Evolutionary conservation across 2,888 invertebrate species (phyloP).

Genomic region (Papilio gigon): DNA sequence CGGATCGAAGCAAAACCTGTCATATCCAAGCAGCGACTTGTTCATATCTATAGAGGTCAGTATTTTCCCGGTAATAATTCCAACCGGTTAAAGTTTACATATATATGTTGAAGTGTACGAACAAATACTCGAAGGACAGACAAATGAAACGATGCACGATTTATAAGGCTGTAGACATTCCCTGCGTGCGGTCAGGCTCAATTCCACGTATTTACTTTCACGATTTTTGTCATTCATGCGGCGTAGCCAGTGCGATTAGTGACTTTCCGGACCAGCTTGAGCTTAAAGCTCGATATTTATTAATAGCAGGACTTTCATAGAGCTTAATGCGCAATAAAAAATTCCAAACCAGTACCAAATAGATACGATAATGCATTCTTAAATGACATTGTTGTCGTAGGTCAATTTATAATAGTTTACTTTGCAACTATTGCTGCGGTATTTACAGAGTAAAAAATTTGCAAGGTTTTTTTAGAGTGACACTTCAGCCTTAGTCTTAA

Average conservation of each 20-base stretch:
- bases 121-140: background rate
- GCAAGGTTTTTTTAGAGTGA: background rate
- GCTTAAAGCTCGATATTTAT: slow-evolving; percentile 51
- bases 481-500: too few species aligned
- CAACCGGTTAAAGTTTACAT: background rate
- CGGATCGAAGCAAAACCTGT: too few species aligned
- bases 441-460: background rate
- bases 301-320: slow-evolving; percentile 51
- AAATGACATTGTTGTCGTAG: slow-evolving; percentile 68
- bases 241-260: slow-evolving; percentile 66
- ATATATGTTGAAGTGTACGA: background rate
- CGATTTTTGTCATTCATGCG: slow-evolving; percentile 60
- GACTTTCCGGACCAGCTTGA: slow-evolving; percentile 56
- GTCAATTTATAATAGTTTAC: slow-evolving; percentile 65
- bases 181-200: slow-evolving; percentile 59
- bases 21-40: too few species aligned
- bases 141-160: background rate
- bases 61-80: background rate
- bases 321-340: slow-evolving; percentile 45
- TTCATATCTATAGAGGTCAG: too few species aligned
- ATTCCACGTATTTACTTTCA: slow-evolving; percentile 74
- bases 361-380: slow-evolving; percentile 57
- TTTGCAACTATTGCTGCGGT: slow-evolving; percentile 51
- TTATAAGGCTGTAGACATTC: slow-evolving; percentile 59
- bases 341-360: slow-evolving; percentile 57